A percentile compares a stretch with the other conserved stretches of the same genome.
phyloP scores from a whole-genome alignment of 1,140 invertebrate genomes.

The Drosophila ficusphila region DNA sequence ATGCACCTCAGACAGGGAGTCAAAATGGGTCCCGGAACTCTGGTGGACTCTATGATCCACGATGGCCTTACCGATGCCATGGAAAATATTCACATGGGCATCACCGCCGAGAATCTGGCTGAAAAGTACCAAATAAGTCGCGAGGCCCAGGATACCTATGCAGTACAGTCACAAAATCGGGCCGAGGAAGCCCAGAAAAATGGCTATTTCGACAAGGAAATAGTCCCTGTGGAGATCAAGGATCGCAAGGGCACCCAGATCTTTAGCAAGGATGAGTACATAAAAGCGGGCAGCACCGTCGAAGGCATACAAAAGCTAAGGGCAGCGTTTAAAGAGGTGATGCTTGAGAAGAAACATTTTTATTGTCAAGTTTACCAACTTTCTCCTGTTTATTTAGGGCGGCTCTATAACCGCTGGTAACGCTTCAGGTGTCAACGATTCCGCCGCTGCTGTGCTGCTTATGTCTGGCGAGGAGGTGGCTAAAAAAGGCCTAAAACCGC shows the following conservation, averaged over 20 bases:
- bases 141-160: constrained; percentile 91
- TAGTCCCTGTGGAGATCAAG: constrained; percentile 87
- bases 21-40: constrained; percentile 88
- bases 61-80: constrained; percentile 95
- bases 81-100: constrained; percentile 92
- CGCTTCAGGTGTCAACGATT: constrained; percentile 94
- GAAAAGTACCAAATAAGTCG: constrained; percentile 89
- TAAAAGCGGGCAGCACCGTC: constrained; percentile 86
- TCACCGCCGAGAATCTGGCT: constrained; percentile 93
- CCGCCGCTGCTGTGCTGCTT: constrained; percentile 92
- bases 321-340: constrained; percentile 87
- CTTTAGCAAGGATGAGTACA: constrained; percentile 89
- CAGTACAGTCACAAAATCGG: constrained; percentile 90
- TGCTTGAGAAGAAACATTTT: too few species aligned
- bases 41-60: constrained; percentile 89
- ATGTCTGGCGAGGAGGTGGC: constrained; percentile 86
- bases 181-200: constrained; percentile 87
- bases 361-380: not conserved
- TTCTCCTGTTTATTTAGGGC: constrained; percentile 53
- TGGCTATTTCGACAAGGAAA: constrained; percentile 90
- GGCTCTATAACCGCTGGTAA: constrained; percentile 93
- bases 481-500: constrained; percentile 83
- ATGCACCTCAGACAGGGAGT: constrained; percentile 87
- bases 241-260: constrained; percentile 85
- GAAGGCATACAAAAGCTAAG: constrained; percentile 87